Evolutionary conservation across 2,888 invertebrate species (phyloP), one percentile per base, ranked within the genome.

Genomic region (Drosophila incognita): DNA sequence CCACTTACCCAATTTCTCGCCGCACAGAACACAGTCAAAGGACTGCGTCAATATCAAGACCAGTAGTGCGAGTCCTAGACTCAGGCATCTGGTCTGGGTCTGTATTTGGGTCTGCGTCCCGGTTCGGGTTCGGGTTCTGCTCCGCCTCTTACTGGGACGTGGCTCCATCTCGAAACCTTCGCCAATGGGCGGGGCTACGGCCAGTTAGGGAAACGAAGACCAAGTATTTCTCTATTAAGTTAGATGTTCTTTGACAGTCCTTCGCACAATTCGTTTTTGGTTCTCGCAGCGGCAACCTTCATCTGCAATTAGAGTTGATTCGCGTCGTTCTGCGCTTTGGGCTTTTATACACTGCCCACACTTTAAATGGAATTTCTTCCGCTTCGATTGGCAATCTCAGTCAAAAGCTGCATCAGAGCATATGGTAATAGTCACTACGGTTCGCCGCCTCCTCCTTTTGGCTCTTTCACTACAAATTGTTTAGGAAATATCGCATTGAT

Each of bases 1-100:
- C 75, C 65, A 91, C 91, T 91, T 86, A 91, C 91, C 91, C 81
- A 91, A 84, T 89, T 91, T 91, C 72, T 91, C 91, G 81, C 91
- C 91, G 76, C 91, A 88, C 52, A 89, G 78, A 56, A 81, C 91
- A 76, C 62, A 54, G 74, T 76, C 82, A 64, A 90, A 69, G 54
- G 74, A 76, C 65, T 87, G 80, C 27, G 86, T 64, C 75, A 86
- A 88, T 70, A 90, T 49, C 70, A 90, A 62, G 56, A 76, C 54
- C 53, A 79, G 60, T 61, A 89, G 61, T 75, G 77, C 64, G 63
- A 81, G 57, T 62, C 65, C 74, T 63, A 69, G 59, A 36, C 52
- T 52, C 31, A 49, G 51, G 48, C 56, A 64, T 13, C 38, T 63
- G 29, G 42, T 38, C 15, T 46, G 24, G 24, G 46, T 7, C 24